Evolutionary conservation across 2,888 invertebrate species (phyloP).

Genomic region (Zeuzera pyrina): DNA sequence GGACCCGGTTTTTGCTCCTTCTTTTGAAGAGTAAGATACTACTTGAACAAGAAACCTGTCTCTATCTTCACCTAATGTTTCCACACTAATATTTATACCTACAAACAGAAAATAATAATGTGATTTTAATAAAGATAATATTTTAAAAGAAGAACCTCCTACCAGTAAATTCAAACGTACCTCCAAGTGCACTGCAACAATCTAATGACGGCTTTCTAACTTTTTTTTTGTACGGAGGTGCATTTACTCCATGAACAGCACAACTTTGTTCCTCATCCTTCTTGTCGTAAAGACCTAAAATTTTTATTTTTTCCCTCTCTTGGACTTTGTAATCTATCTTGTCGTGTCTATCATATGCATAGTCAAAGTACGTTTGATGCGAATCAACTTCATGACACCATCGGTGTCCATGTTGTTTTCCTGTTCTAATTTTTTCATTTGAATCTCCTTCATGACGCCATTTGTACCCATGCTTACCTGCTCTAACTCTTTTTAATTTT

Average conservation of each 20-base stretch:
- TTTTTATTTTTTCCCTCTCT: conserved; percentile 34
- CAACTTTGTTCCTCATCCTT: conserved; percentile 21
- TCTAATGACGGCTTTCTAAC: conserved; percentile 48
- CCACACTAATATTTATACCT: conserved; percentile 60
- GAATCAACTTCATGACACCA: conserved; percentile 61
- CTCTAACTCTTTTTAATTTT: conserved; percentile 41
- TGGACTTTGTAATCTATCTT: conserved; percentile 34
- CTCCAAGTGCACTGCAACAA: conserved; percentile 63
- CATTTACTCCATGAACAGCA: conserved; percentile 28
- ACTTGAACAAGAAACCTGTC: conserved; percentile 74
- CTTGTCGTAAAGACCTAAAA: conserved; percentile 37
- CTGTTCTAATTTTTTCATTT: no score
- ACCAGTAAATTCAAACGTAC: conserved; percentile 30
- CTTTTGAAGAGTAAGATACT: conserved; percentile 72
- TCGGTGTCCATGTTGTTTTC: conserved; percentile 48
- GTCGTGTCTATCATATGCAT: conserved; percentile 45
- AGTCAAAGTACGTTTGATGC: conserved; percentile 55
- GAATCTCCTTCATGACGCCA: conserved; percentile 61
- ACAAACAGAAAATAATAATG: conserved; percentile 9
- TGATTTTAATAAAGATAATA: background rate
- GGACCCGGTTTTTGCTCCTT: conserved; percentile 71
- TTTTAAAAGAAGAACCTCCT: background rate
- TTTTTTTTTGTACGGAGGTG: conserved; percentile 42
- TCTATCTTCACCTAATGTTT: conserved; percentile 55
- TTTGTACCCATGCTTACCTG: conserved; percentile 32